phyloP scores from a whole-genome alignment of 2,113 vertebrate genomes.

The Loxodonta africana region DNA sequence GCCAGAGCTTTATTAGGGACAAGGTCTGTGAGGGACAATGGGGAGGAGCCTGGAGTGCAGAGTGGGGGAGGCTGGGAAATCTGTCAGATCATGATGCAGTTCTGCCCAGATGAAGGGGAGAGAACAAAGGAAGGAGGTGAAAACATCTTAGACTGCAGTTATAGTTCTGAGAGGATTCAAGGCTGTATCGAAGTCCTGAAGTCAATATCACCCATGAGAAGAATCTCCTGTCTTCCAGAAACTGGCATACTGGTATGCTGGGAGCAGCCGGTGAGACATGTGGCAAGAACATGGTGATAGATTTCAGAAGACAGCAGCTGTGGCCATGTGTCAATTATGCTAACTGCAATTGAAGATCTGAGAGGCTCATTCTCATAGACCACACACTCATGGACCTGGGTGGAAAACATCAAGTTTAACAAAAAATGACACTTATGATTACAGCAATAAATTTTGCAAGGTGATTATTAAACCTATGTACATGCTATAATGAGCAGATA shows the following conservation, averaged over 20 bases:
- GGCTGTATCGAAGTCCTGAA: background rate
- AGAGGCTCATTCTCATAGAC: background rate
- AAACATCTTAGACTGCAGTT: background rate
- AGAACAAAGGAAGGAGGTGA: background rate
- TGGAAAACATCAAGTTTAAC: background rate
- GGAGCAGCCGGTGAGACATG: background rate
- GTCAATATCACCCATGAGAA: background rate
- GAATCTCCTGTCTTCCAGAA: background rate
- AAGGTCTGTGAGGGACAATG: background rate
- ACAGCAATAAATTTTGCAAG: background rate
- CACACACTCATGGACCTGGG: background rate
- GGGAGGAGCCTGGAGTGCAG: background rate
- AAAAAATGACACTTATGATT: background rate
- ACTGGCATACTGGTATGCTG: fast-evolving
- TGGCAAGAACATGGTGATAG: background rate
- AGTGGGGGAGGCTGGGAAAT: background rate
- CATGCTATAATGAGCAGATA: background rate
- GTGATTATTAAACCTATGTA: background rate
- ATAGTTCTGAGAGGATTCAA: background rate
- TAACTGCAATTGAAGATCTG: background rate
- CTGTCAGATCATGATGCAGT: fast-evolving
- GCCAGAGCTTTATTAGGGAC: background rate
- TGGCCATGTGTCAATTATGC: background rate
- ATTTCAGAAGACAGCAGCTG: background rate
- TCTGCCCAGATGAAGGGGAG: background rate